Evolutionary conservation across 2,888 invertebrate genomes (phyloP).

Genomic region (Rhimphoctona megacephalus): DNA sequence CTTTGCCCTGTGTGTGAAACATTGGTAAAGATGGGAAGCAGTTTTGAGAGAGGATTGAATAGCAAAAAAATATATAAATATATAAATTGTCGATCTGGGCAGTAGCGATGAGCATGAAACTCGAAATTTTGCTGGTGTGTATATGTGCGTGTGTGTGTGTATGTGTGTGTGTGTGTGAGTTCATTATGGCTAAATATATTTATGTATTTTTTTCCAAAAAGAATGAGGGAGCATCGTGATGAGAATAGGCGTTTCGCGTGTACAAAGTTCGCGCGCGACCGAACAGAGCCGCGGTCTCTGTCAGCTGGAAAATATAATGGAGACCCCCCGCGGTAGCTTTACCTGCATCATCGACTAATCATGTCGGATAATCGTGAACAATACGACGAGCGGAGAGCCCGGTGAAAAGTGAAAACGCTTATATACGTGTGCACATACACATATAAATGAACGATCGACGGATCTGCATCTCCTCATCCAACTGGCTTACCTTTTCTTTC

Average conservation of each 20-base stretch:
- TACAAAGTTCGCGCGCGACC: constrained; percentile 73
- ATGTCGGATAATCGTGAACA: constrained; percentile 84
- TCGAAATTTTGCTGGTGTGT: constrained; percentile 3
- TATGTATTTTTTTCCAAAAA: constrained; percentile 2
- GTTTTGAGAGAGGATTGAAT: constrained; percentile 35
- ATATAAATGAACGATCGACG: constrained; percentile 33
- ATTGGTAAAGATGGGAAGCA: constrained; percentile 23
- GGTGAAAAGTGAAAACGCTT: constrained; percentile 81
- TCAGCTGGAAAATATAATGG: constrained; percentile 78
- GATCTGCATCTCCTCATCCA: constrained; percentile 18
- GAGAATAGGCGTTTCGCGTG: constrained; percentile 51
- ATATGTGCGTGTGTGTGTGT: background rate
- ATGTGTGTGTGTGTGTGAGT: background rate
- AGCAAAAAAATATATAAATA: constrained; percentile 24
- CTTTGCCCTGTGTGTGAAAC: constrained; percentile 11
- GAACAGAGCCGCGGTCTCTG: constrained; percentile 66
- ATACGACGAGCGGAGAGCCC: constrained; percentile 75
- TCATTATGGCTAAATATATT: constrained; percentile 4
- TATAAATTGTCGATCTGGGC: constrained; percentile 6
- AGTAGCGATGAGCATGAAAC: constrained; percentile 2
- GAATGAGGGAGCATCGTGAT: constrained; percentile 31
- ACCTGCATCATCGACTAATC: constrained; percentile 85
- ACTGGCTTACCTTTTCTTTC: constrained; percentile 50
- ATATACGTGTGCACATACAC: constrained; percentile 20
- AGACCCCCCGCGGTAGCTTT: constrained; percentile 84